Conservation (phyloP, 2,888 invertebrate species). For the Tetropium fuscum region DNA sequence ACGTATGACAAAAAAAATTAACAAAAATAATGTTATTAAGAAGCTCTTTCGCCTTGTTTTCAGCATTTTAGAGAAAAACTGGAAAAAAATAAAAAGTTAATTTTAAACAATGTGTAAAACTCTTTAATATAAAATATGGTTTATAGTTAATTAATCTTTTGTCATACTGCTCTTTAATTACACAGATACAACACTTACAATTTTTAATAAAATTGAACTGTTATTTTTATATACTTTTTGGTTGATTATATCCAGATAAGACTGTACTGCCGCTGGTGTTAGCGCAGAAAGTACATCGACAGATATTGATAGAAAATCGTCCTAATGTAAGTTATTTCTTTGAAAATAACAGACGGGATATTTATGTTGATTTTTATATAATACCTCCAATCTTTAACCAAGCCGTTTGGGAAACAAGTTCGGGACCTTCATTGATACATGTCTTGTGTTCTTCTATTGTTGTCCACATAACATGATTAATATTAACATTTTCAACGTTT, state of each 20-base stretch:
- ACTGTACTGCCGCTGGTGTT: slow-evolving; percentile 6
- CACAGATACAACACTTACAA: slow-evolving; percentile 4
- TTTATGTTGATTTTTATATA: slow-evolving; percentile 6
- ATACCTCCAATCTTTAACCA: slow-evolving; percentile 8
- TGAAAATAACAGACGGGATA: slow-evolving; percentile 13
- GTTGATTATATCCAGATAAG: background rate
- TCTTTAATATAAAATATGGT: slow-evolving; percentile 6
- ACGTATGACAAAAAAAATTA: too few relatives aligned
- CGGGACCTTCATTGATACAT: background rate
- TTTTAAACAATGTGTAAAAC: background rate
- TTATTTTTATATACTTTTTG: background rate
- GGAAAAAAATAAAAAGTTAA: background rate
- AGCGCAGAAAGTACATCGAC: background rate
- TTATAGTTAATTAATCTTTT: background rate
- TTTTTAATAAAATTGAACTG: background rate
- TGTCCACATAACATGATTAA: background rate
- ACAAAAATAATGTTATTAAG: too few relatives aligned
- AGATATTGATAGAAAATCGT: slow-evolving; percentile 5
- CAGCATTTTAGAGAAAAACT: too few relatives aligned
- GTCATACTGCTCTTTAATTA: background rate
- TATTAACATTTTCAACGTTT: background rate
- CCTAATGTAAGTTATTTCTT: background rate
- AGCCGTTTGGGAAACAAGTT: slow-evolving; percentile 9
- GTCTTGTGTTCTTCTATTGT: slow-evolving; percentile 9
- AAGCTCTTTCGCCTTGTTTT: too few relatives aligned